Base-by-base conservation (phyloP, 2,113 vertebrate species). In the Brachyistius frenatus region DNA sequence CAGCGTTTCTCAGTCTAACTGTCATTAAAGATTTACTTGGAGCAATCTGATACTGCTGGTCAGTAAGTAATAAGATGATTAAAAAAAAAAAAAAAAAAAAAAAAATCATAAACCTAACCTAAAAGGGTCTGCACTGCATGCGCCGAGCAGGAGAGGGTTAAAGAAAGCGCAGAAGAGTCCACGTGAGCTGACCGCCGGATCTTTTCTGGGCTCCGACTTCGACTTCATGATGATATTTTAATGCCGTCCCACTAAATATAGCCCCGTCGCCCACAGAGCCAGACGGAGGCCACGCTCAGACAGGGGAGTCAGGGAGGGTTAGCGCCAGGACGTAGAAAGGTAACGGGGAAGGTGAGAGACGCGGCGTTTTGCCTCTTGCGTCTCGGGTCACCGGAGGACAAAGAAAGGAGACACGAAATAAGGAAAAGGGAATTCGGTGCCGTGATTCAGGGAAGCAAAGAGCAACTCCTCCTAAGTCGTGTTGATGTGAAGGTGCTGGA, bases 231-330 rank as follows among this genome's bases (percentile, higher is more conserved):
- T 88, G 87, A 91, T 89, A 91, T 93, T 92, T 91, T 89, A 90
- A 94, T 90, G 86, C 62, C 65, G 23, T 89, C 50, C 23, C 16
- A 50, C 88, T 93, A 93, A 91, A 92, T 90, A 85, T 92, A 94
- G 77, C 78, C 78, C 36, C 8, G 23, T 58, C 14, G 6, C 65
- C 35, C 39, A 3, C 41, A 37, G 49, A 23, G 54, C 33, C 37
- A 39, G 66, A 13, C 39, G 57, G 50, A 23, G 33, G 52, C 13
- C 54, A 50, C 4, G 47, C 13, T 46, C 16, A 70, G 53, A 44
- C 57, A 36, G 9, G 44, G 54, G 23, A 23, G 23, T 23, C 23
- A 1, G 23, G 23, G 1, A 23, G 23, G 23, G 23, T 23, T 23
- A 23, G 23, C 23, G 23, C 23, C 23, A 23, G 23, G 23, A 23